A percentile compares a stretch with the other conserved stretches of the same genome.
These are phyloP conservation scores for Aptenodytes patagonicus DNA, from an alignment of 2,113 vertebrate genomes.

Conservation along the genomic window DNA sequence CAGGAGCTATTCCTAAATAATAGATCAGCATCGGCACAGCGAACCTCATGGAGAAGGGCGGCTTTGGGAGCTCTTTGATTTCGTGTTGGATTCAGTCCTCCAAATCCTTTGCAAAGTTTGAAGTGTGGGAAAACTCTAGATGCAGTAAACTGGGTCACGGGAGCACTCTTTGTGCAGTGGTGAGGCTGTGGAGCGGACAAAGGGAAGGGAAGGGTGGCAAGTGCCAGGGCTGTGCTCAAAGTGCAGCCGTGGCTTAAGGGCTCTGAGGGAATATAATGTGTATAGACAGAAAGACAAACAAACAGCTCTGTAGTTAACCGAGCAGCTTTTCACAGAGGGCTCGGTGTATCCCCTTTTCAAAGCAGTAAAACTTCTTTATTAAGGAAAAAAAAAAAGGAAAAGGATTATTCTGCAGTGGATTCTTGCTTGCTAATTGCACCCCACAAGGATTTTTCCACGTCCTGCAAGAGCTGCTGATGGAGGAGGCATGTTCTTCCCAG, in stretches of 20 bases:
- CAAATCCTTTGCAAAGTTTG: background rate
- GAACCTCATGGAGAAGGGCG: background rate
- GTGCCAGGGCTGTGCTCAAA: background rate
- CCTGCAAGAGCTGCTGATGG: background rate
- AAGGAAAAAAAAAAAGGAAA: no score
- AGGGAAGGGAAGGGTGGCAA: background rate
- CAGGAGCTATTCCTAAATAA: background rate
- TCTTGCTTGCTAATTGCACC: background rate
- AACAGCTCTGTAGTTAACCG: background rate
- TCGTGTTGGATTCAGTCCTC: background rate
- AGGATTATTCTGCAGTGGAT: background rate
- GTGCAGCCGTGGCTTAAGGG: background rate
- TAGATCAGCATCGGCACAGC: background rate
- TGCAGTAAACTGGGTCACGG: background rate
- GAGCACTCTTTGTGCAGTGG: background rate
- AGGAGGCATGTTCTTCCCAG: background rate
- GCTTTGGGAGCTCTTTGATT: background rate
- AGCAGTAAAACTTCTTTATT: background rate
- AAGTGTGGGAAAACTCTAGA: constrained; percentile 11
- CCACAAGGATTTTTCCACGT: background rate
- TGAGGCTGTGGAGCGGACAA: background rate
- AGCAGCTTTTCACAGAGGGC: background rate
- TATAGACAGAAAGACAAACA: constrained; percentile 5
- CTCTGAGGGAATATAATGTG: background rate
- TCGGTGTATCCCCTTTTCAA: background rate